These are phyloP conservation scores for Lydus trimaculatus DNA, from an alignment of 2,888 invertebrate genomes.

Conservation along the genomic window DNA sequence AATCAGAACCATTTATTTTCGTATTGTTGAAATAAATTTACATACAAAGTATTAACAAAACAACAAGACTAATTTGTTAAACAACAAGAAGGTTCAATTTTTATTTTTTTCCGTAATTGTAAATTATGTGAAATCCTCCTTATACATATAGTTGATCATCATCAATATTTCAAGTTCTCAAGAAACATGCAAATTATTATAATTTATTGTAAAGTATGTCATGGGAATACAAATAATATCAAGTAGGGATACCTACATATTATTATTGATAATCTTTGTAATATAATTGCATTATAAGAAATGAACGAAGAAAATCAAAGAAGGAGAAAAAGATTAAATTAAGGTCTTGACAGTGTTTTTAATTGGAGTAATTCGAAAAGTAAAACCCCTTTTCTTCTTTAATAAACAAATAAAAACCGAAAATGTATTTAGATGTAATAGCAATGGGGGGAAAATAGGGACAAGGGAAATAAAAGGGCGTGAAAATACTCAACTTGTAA, in stretches of 20 bases:
- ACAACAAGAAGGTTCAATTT: neutral
- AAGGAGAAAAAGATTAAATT: neutral
- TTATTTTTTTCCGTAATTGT: neutral
- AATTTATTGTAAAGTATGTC: neutral
- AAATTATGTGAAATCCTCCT: neutral
- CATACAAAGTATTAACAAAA: neutral
- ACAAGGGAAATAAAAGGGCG: constrained; percentile 31
- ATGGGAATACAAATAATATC: constrained; percentile 3
- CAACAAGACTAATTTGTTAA: neutral
- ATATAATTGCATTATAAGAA: neutral
- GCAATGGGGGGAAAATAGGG: constrained; percentile 21
- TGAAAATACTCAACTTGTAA: constrained; percentile 38
- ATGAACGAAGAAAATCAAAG: neutral
- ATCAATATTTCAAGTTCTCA: neutral
- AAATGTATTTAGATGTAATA: constrained; percentile 22
- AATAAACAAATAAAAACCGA: constrained; percentile 36
- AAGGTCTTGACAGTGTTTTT: constrained; percentile 6
- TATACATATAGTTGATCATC: too few relatives aligned
- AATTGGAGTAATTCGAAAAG: constrained; percentile 1
- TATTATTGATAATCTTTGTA: neutral
- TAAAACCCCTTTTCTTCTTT: constrained; percentile 13
- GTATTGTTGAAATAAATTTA: neutral
- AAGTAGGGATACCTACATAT: too few relatives aligned
- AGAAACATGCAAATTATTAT: constrained; percentile 7
- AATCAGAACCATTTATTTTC: neutral